These are phyloP conservation scores for Oncorhynchus gorbuscha DNA, from an alignment of 2,113 vertebrate species.

Conservation along the genomic window DNA sequence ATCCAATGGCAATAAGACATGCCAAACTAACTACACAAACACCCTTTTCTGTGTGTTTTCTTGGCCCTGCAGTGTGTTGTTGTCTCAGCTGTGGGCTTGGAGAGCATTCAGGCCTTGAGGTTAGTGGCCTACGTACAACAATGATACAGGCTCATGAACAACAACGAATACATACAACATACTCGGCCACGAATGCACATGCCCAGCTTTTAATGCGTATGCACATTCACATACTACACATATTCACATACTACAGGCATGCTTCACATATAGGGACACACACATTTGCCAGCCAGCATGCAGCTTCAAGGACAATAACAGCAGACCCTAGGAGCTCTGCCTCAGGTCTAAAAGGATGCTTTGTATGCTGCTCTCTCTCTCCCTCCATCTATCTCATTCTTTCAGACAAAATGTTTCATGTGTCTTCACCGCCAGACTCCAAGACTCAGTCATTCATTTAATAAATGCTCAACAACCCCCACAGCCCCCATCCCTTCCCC, in stretches of 20 bases:
- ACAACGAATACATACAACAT: constrained; percentile 7
- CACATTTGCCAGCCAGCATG: background rate
- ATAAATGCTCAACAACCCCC: constrained; percentile 24
- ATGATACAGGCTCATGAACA: background rate
- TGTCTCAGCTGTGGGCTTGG: constrained; percentile 1
- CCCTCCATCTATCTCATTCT: constrained; percentile 33
- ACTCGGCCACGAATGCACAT: background rate
- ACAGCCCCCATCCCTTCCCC: constrained; percentile 39
- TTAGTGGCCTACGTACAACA: constrained; percentile 9
- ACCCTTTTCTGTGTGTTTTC: constrained; percentile 25
- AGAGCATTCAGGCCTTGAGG: constrained; percentile 10
- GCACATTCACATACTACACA: constrained; percentile 2
- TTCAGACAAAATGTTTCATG: constrained; percentile 40
- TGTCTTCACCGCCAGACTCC: constrained; percentile 47
- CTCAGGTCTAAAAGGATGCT: constrained; percentile 2
- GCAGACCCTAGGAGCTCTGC: background rate
- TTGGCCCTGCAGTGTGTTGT: constrained; percentile 13
- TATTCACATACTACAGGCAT: constrained; percentile 19
- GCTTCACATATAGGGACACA: background rate
- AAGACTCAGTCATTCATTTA: constrained; percentile 47
- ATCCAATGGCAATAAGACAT: constrained; percentile 6
- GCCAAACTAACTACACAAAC: background rate
- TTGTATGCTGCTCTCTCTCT: background rate
- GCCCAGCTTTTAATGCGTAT: constrained; percentile 2
- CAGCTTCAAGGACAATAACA: constrained; percentile 3